These are phyloP conservation scores for Rhamnusium bicolor DNA, from an alignment of 2,888 invertebrate genomes.

Conservation along the genomic window DNA sequence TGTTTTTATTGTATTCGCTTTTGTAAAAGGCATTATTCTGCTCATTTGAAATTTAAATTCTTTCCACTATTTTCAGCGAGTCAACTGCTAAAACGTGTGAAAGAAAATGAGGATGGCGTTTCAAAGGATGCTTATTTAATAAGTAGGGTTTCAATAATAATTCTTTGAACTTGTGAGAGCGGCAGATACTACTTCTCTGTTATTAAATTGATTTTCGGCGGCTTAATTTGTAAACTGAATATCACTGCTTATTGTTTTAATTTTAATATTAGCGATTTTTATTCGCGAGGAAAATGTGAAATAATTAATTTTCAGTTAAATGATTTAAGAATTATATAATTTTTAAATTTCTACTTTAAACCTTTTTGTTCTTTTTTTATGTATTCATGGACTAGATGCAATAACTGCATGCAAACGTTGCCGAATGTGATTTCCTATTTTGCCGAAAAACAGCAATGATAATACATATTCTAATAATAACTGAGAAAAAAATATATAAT, in stretches of 20 bases:
- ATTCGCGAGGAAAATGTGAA: not conserved
- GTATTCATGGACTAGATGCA: too few relatives aligned
- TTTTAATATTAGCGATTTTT: slow-evolving; percentile 5
- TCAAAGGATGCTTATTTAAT: slow-evolving; percentile 33
- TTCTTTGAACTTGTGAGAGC: slow-evolving; percentile 23
- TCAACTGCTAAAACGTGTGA: slow-evolving; percentile 23
- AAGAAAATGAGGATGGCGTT: slow-evolving; percentile 26
- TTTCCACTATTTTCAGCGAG: slow-evolving; percentile 26
- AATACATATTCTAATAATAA: too few relatives aligned
- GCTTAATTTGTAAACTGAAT: not conserved
- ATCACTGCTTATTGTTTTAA: slow-evolving; percentile 4
- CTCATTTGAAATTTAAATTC: slow-evolving; percentile 42
- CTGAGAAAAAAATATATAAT: too few relatives aligned
- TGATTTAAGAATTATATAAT: not conserved
- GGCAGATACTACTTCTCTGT: slow-evolving; percentile 11
- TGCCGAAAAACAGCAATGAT: too few relatives aligned
- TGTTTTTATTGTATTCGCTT: slow-evolving; percentile 33
- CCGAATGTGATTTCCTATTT: too few relatives aligned
- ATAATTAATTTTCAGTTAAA: not conserved
- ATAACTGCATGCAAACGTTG: too few relatives aligned
- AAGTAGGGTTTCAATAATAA: slow-evolving; percentile 30
- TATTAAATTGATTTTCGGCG: slow-evolving; percentile 23
- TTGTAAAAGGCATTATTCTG: slow-evolving; percentile 28
- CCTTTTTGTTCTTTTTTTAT: too few relatives aligned
- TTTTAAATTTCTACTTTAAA: not conserved